Evolutionary conservation across 2,113 vertebrate genomes (phyloP).

Genomic region (Prionailurus viverrinus): DNA sequence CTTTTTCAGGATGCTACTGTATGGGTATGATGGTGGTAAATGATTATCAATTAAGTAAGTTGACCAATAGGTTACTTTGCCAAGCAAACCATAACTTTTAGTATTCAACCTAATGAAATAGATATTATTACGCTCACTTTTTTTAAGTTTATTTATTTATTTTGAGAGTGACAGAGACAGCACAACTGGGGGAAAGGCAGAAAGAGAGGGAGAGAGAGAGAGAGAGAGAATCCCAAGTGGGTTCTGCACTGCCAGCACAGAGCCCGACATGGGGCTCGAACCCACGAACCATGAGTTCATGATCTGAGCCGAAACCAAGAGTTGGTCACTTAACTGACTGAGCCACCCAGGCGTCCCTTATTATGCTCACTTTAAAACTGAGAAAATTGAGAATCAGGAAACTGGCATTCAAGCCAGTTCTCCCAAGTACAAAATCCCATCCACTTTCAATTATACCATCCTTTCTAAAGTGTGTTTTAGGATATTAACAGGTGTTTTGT

Average conservation of each 20-base stretch:
- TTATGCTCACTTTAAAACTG: neutral
- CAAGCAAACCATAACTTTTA: neutral
- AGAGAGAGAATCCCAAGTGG: too few relatives aligned
- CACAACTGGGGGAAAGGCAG: too few relatives aligned
- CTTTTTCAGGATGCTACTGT: neutral
- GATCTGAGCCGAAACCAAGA: too few relatives aligned
- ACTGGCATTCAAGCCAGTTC: neutral
- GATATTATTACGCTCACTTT: neutral
- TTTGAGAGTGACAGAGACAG: too few relatives aligned
- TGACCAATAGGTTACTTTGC: neutral
- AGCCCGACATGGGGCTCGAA: too few relatives aligned
- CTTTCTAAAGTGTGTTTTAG: neutral
- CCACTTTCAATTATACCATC: neutral
- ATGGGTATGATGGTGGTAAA: neutral
- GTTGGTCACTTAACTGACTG: too few relatives aligned
- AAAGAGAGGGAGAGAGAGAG: too few relatives aligned
- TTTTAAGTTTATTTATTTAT: too few relatives aligned
- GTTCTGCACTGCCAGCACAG: too few relatives aligned
- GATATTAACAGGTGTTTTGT: neutral
- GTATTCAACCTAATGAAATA: neutral
- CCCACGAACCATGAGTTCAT: too few relatives aligned
- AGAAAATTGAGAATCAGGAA: conserved; percentile 20
- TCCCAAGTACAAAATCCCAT: neutral
- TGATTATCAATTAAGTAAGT: neutral
- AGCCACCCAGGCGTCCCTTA: neutral